Conservation (phyloP, 2,113 vertebrate genomes). For the Pagrus major region DNA sequence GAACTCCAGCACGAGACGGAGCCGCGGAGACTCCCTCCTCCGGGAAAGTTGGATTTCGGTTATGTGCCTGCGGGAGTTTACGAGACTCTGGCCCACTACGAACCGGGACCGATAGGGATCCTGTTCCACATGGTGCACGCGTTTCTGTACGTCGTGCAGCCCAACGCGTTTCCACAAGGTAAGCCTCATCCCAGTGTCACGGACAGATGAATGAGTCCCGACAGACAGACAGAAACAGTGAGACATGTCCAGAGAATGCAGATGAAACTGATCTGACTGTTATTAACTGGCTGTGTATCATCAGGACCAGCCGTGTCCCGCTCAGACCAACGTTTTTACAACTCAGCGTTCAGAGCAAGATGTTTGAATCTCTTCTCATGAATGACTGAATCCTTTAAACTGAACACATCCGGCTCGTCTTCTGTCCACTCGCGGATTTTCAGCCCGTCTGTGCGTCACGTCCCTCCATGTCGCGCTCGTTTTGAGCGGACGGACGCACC, state of each 20-base stretch:
- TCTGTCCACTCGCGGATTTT: constrained; percentile 11
- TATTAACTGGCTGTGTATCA: no score
- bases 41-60: constrained; percentile 88
- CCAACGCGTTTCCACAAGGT: constrained; percentile 93
- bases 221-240: no score
- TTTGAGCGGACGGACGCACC: constrained; percentile 7
- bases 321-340: no score
- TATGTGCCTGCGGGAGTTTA: constrained; percentile 89
- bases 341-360: background rate
- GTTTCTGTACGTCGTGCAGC: constrained; percentile 91
- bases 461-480: background rate
- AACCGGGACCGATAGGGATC: constrained; percentile 88
- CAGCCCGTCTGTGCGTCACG: constrained; percentile 23
- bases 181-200: constrained; percentile 67
- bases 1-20: constrained; percentile 75
- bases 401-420: background rate
- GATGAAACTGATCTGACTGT: no score
- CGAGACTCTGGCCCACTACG: constrained; percentile 88
- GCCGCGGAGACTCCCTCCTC: constrained; percentile 69
- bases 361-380: background rate
- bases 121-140: constrained; percentile 90
- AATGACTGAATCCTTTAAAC: background rate
- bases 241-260: no score
- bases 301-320: no score
- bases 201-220: no score